Percentiles rank a stretch among this genome's conserved stretches.
Evolutionary conservation across 2,797 vertebrate species (phyloP).

Genomic region (Botia almorhae): DNA sequence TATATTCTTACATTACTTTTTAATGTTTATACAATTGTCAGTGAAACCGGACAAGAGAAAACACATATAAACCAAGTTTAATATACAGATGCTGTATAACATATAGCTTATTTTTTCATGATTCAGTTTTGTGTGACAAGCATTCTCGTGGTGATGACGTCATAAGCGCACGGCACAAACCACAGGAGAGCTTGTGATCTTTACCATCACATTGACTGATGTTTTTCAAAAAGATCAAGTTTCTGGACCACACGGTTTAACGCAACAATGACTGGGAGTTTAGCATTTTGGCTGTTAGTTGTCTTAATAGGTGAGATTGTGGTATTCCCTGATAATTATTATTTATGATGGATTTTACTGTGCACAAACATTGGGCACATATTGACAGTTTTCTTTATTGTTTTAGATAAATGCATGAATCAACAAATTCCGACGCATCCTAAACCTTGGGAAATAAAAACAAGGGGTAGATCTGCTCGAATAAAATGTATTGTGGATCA

Average conservation of each 20-base stretch:
- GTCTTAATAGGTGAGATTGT: conserved; percentile 33
- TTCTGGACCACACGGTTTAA: neutral
- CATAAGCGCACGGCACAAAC: no score
- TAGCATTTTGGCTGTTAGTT: neutral
- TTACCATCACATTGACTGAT: neutral
- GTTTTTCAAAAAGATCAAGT: neutral
- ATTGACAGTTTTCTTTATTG: neutral
- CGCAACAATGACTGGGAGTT: neutral
- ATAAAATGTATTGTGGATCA: neutral
- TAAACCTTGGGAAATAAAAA: neutral
- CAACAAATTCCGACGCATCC: neutral
- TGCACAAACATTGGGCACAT: neutral
- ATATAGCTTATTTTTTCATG: no score
- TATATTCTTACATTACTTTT: no score
- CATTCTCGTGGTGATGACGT: no score
- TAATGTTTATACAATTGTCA: no score
- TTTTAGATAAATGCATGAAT: neutral
- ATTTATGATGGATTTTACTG: neutral
- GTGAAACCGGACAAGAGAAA: no score
- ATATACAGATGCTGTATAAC: no score
- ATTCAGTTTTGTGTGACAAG: no score
- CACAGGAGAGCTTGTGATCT: neutral
- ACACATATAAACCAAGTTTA: no score
- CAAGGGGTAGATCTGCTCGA: neutral
- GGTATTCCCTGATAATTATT: neutral